Evolutionary conservation across 2,888 invertebrate genomes (phyloP), one percentile per base, ranked within the genome.

Genomic region (Arge pagana): DNA sequence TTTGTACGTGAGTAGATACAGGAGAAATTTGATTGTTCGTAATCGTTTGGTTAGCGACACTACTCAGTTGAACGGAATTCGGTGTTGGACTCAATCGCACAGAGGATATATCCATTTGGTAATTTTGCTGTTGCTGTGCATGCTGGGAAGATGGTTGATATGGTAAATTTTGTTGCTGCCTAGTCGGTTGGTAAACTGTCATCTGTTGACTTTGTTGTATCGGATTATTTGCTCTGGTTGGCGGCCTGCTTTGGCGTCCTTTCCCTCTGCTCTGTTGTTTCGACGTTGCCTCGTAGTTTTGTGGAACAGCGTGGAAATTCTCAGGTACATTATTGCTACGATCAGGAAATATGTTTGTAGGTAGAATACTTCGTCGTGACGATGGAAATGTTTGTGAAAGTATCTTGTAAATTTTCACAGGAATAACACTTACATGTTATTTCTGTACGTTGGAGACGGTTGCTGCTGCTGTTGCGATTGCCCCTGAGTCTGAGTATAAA

Each of bases 151-250:
- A 43, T 56, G 66, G 62, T 36, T 67, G 65, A 53, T 65, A 70
- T 16, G 65, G 56, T 48, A 45, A 45, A 33, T 54, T 67, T 48
- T 61, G 63, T 48, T 65, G 71, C 35, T 74, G 65, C 35, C 76
- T 66, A 57, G 77, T 77, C 48, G 76, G 57, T 18, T 77, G 66
- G 57, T 78, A 56, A 66, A 78, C 73, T 23, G 78, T 79, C 43
- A 66, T 67, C 65, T 67, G 68, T 59, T 74, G 66, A 70, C 74
- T 60, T 75, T 77, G 69, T 66, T 80, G 72, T 10, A 62, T 65
- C 39, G 67, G 57, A n/a, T 69, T 67, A 58, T 54, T 65, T 16
- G 48, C 33, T 28, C 67, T 67, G 10, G 54, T 52, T 15, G 65
- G 61, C 5, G 66, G 45, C 58, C 70, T 65, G 15, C 61, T 67